Evolutionary conservation across 2,888 invertebrate genomes (phyloP).

Genomic region (Alloscopus bannaensis): DNA sequence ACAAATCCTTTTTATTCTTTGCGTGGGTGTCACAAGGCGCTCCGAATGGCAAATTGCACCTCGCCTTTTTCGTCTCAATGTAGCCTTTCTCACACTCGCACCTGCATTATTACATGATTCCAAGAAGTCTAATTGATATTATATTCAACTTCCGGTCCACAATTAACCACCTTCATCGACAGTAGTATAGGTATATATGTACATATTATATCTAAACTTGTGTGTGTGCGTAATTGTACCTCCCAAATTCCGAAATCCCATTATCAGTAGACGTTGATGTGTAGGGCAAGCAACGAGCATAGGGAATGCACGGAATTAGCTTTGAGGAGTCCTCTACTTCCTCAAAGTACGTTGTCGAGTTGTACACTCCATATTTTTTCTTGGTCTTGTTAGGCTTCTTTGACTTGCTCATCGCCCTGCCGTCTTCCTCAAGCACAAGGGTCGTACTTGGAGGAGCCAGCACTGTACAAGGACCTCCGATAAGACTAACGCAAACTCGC

Average conservation of each 20-base stretch:
- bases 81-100: conserved; percentile 60
- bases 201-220: too few species aligned
- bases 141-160: conserved; percentile 2
- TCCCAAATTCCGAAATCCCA: not conserved
- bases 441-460: not conserved
- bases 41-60: conserved; percentile 39
- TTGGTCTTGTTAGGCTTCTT: conserved; percentile 27
- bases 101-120: too few species aligned
- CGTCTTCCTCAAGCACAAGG: not conserved
- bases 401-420: not conserved
- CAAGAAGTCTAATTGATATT: too few species aligned
- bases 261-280: not conserved
- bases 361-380: not conserved
- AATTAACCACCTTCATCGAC: too few species aligned
- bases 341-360: not conserved
- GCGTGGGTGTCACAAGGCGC: conserved; percentile 58
- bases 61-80: conserved; percentile 62
- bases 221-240: too few species aligned
- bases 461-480: conserved; percentile 65
- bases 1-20: conserved; percentile 65
- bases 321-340: not conserved
- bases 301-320: conserved; percentile 54
- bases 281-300: conserved; percentile 64
- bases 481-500: conserved; percentile 56
- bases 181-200: too few species aligned